Evolutionary conservation across 2,797 vertebrate genomes (phyloP).

Genomic region (Crocidura indochinensis): DNA sequence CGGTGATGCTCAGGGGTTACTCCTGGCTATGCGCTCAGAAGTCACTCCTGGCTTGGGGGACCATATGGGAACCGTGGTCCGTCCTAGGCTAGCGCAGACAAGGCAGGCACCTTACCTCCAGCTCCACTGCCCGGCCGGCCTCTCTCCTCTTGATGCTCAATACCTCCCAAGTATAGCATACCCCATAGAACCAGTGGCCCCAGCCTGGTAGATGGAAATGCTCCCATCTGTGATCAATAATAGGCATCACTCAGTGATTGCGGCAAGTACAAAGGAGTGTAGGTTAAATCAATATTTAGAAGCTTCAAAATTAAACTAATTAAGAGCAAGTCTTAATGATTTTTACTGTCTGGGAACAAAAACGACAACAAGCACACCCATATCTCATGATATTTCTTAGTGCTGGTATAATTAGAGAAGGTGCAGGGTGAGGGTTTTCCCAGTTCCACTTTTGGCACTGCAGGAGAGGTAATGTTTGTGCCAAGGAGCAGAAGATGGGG

Average conservation of each 20-base stretch:
- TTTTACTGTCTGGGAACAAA: slow-evolving; percentile 83
- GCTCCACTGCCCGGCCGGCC: too few relatives aligned
- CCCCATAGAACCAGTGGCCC: neutral
- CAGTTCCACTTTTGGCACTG: neutral
- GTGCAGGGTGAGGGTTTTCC: neutral
- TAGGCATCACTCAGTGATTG: slow-evolving; percentile 84
- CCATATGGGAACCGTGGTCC: too few relatives aligned
- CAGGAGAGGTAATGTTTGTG: neutral
- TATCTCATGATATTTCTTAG: slow-evolving; percentile 70
- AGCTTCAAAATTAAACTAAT: slow-evolving; percentile 86
- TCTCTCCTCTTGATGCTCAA: neutral
- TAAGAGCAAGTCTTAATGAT: slow-evolving; percentile 85
- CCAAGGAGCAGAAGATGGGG: neutral
- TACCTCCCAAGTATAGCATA: rapidly evolving
- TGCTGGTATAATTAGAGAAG: slow-evolving; percentile 55
- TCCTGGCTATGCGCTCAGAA: too few relatives aligned
- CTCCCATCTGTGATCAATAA: slow-evolving; percentile 75
- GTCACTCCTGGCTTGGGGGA: too few relatives aligned
- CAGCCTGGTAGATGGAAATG: slow-evolving; percentile 39
- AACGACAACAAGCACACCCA: slow-evolving; percentile 78
- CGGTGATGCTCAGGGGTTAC: too few relatives aligned
- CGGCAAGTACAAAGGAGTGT: slow-evolving; percentile 80
- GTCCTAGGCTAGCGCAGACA: too few relatives aligned
- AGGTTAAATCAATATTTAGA: slow-evolving; percentile 87
- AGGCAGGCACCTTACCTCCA: too few relatives aligned